Percentiles rank a stretch among this genome's conserved stretches.
Conservation (phyloP, 1,140 invertebrate genomes). For the Hydropsyche tenuis region DNA sequence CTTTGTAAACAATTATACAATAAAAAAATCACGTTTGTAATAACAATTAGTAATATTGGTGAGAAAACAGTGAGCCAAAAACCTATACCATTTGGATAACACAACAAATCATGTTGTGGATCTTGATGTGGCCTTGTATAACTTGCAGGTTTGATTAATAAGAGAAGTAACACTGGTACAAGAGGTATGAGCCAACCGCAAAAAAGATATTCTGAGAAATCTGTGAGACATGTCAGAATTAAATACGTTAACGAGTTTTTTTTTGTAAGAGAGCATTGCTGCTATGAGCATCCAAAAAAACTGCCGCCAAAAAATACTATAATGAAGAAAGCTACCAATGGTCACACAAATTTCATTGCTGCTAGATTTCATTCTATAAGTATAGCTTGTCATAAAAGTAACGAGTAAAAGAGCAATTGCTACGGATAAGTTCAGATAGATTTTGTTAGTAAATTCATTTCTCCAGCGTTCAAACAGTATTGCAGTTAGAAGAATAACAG, state of each 20-base stretch:
- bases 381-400: constrained; percentile 54
- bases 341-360: constrained; percentile 55
- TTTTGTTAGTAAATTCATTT: constrained; percentile 59
- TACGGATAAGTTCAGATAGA: constrained; percentile 59
- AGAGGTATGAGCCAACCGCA: constrained; percentile 58
- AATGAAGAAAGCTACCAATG: constrained; percentile 58
- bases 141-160: constrained; percentile 54
- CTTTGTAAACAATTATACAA: constrained; percentile 57
- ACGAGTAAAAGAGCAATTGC: constrained; percentile 55
- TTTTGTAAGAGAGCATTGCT: constrained; percentile 58
- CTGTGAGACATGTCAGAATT: constrained; percentile 57
- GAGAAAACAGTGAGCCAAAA: constrained; percentile 59
- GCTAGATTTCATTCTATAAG: constrained; percentile 52
- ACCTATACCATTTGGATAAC: constrained; percentile 57
- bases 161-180: constrained; percentile 55
- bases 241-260: constrained; percentile 59
- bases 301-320: constrained; percentile 56
- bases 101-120: constrained; percentile 49
- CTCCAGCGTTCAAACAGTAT: constrained; percentile 58
- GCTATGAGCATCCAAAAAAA: constrained; percentile 63
- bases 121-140: constrained; percentile 53
- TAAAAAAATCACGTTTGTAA: constrained; percentile 61
- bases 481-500: constrained; percentile 56
- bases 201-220: constrained; percentile 56
- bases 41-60: constrained; percentile 56